phyloP scores from a whole-genome alignment of 2,888 invertebrate genomes.

The Bellardia bayeri region DNA sequence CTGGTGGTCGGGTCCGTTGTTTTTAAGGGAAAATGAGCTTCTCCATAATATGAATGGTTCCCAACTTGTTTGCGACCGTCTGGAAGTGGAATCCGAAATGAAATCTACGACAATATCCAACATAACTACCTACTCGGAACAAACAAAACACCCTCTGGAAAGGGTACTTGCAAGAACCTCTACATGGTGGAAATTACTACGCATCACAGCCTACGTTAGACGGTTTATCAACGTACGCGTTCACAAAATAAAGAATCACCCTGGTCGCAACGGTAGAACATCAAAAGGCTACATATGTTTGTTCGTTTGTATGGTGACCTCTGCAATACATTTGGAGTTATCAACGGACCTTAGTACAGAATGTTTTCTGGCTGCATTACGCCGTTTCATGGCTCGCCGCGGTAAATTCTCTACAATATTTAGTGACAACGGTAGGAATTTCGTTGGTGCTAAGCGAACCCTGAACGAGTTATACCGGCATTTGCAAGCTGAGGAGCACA shows the following conservation, averaged over 20 bases:
- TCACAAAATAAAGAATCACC: not conserved
- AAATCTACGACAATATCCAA: not conserved
- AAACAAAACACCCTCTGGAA: not conserved
- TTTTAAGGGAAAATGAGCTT: not conserved
- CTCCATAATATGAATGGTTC: too few species aligned
- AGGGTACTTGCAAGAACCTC: constrained; percentile 20
- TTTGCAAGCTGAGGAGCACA: not conserved
- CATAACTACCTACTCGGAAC: not conserved
- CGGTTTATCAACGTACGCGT: constrained; percentile 43
- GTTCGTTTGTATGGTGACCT: constrained; percentile 53
- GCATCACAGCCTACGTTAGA: constrained; percentile 41
- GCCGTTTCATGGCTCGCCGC: constrained; percentile 60
- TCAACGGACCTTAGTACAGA: constrained; percentile 37
- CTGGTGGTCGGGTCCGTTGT: constrained; percentile 43
- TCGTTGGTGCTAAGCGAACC: constrained; percentile 59
- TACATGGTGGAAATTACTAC: constrained; percentile 44
- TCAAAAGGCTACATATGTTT: constrained; percentile 40
- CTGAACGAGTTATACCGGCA: constrained; percentile 62
- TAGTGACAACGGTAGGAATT: constrained; percentile 67
- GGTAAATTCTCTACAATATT: constrained; percentile 59
- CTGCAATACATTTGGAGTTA: constrained; percentile 53
- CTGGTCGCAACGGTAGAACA: not conserved
- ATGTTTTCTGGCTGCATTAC: constrained; percentile 61
- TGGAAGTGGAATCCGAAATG: constrained; percentile 15
- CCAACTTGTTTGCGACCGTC: not conserved